phyloP scores from a whole-genome alignment of 2,888 invertebrate genomes.

The Iselma pallidipennis region DNA sequence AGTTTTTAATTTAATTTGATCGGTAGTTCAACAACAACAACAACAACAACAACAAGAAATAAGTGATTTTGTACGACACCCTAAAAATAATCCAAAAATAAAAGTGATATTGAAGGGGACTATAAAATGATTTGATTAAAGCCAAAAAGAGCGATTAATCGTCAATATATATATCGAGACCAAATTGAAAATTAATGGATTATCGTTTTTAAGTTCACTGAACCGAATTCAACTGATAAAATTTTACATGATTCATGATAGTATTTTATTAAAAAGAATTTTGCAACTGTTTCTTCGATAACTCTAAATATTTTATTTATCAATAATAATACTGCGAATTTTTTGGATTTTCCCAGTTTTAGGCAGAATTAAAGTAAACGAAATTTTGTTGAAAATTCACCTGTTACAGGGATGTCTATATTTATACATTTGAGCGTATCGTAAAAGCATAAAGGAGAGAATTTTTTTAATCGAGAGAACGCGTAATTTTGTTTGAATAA shows the following conservation, averaged over 20 bases:
- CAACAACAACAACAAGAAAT: background rate
- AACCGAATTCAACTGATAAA: background rate
- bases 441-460: no score
- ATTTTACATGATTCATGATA: background rate
- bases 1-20: background rate
- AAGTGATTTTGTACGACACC: background rate
- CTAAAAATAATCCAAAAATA: no score
- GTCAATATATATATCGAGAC: background rate
- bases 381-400: no score
- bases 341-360: no score
- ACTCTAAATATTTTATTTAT: background rate
- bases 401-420: no score
- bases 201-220: background rate
- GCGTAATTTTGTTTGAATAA: no score
- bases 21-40: background rate
- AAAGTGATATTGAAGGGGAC: no score
- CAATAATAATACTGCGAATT: no score
- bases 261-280: background rate
- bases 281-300: background rate
- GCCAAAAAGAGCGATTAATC: background rate
- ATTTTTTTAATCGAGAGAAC: no score
- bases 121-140: background rate
- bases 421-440: no score
- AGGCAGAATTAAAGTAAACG: no score
- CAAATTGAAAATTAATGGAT: slow-evolving; percentile 6